A percentile compares a stretch with the other conserved stretches of the same genome.
phyloP scores from a whole-genome alignment of 2,888 invertebrate genomes.

The Ophioninae sp. region DNA sequence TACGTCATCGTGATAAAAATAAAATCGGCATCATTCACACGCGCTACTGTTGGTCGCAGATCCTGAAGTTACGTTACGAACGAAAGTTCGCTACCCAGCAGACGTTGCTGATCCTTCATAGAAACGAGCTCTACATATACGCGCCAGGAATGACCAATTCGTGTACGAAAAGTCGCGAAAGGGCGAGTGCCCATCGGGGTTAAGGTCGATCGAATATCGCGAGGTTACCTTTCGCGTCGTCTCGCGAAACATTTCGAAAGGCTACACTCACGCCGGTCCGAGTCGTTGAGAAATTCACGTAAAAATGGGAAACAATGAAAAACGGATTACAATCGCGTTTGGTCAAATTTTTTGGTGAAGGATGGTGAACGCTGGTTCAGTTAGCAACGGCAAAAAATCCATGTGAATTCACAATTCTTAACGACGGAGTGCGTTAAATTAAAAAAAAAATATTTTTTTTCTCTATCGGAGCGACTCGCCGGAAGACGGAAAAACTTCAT shows the following conservation, averaged over 20 bases:
- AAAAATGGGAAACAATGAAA: not conserved
- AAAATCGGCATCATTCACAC: slow-evolving; percentile 52
- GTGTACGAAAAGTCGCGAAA: not conserved
- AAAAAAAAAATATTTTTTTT: no score
- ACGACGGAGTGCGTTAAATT: no score
- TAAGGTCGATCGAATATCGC: slow-evolving; percentile 9
- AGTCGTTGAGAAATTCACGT: not conserved
- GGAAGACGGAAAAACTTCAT: not conserved
- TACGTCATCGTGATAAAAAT: slow-evolving; percentile 56
- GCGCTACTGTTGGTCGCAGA: not conserved
- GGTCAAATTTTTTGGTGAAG: not conserved
- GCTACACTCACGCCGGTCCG: not conserved
- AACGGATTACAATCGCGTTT: not conserved
- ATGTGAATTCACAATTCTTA: no score
- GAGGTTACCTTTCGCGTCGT: not conserved
- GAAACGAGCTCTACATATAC: not conserved
- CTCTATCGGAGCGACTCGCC: not conserved
- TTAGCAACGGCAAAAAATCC: no score
- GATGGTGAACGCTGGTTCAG: no score
- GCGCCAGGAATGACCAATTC: not conserved
- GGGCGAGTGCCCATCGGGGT: not conserved
- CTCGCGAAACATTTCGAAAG: not conserved
- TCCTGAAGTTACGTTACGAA: not conserved
- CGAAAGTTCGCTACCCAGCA: not conserved
- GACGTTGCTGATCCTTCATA: not conserved